Conservation (phyloP, 2,888 invertebrate species). For the Cremastinae sp. region DNA sequence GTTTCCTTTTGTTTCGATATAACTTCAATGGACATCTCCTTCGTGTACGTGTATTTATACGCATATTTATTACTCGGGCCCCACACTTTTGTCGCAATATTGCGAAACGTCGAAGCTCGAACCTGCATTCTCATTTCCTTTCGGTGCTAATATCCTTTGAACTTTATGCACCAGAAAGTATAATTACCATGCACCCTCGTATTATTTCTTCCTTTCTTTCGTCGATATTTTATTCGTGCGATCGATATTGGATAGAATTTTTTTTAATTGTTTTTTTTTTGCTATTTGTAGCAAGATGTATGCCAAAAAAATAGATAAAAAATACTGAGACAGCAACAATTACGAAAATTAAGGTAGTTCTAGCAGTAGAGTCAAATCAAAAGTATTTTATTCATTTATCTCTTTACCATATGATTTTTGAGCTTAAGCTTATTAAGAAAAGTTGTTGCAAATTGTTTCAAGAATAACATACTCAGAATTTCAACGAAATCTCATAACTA, state of each 20-base stretch:
- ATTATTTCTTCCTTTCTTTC: conserved; percentile 5
- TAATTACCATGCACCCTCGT: conserved; percentile 4
- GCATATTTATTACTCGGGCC: not conserved
- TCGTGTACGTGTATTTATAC: not conserved
- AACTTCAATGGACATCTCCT: conserved; percentile 3
- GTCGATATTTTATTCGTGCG: not conserved
- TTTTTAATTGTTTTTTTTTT: not conserved
- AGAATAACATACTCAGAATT: no score
- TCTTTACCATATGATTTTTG: no score
- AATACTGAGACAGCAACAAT: no score
- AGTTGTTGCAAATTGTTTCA: no score
- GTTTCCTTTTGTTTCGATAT: conserved; percentile 38
- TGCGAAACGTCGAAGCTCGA: conserved; percentile 39
- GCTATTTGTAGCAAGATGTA: not conserved
- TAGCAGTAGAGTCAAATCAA: no score
- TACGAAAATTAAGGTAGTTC: no score
- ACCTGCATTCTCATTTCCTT: conserved; percentile 17
- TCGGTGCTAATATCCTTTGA: conserved; percentile 38
- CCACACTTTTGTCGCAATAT: conserved; percentile 13
- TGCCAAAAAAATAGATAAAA: not conserved
- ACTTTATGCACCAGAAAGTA: not conserved
- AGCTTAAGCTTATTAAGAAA: no score
- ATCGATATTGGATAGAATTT: conserved; percentile 8
- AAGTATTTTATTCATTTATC: no score
- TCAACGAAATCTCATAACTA: no score